A percentile compares a stretch with the other conserved stretches of the same genome.
Evolutionary conservation across 2,888 invertebrate genomes (phyloP).

Genomic region (Dorcus parallelipipedus): DNA sequence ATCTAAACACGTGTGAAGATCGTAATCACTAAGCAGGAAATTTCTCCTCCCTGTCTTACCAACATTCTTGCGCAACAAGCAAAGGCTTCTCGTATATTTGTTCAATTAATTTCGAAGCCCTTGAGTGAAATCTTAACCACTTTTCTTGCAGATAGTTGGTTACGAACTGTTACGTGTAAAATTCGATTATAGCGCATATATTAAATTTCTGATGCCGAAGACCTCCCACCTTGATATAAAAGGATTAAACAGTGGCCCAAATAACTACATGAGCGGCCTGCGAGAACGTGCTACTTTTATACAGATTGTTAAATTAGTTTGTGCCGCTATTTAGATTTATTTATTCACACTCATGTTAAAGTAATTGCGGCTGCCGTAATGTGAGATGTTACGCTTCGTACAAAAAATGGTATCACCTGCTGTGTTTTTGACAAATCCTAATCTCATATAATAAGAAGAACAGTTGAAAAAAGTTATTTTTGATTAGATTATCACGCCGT

Average conservation of each 20-base stretch:
- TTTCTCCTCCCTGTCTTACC: too few relatives aligned
- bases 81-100: neutral
- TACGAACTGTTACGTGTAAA: conserved; percentile 45
- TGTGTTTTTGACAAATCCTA: too few relatives aligned
- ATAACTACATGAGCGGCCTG: neutral
- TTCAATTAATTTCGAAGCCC: neutral
- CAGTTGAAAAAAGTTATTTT: too few relatives aligned
- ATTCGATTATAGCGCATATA: conserved; percentile 46
- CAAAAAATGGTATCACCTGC: too few relatives aligned
- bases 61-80: too few relatives aligned
- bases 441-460: too few relatives aligned
- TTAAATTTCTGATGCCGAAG: conserved; percentile 45
- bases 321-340: neutral
- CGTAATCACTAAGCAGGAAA: too few relatives aligned
- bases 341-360: neutral
- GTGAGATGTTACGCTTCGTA: too few relatives aligned
- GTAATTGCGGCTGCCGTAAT: too few relatives aligned
- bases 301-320: neutral
- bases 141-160: conserved; percentile 7
- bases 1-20: too few relatives aligned
- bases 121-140: neutral
- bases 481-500: too few relatives aligned
- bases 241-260: conserved; percentile 1
- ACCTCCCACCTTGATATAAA: conserved; percentile 27
- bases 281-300: neutral